phyloP scores from a whole-genome alignment of 2,797 vertebrate genomes.

The Carcharodon carcharias region DNA sequence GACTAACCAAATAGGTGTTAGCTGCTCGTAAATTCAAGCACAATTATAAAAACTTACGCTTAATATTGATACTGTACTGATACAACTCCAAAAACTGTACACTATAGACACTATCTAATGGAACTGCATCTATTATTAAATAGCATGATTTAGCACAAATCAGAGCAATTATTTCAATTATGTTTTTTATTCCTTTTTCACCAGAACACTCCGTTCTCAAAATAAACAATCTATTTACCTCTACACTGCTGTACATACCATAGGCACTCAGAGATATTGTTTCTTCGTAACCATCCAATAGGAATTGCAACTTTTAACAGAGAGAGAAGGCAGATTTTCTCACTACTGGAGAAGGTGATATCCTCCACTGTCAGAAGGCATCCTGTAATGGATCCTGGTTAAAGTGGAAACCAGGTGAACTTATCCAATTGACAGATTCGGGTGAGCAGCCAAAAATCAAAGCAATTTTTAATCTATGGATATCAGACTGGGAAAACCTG shows the following conservation, averaged over 20 bases:
- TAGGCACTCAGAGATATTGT: background rate
- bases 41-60: background rate
- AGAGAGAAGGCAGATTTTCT: background rate
- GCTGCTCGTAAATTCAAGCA: background rate
- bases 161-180: background rate
- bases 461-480: background rate
- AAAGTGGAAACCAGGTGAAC: background rate
- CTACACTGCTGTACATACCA: background rate
- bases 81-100: background rate
- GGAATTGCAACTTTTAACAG: background rate
- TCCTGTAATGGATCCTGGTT: background rate
- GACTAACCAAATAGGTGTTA: background rate
- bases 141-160: background rate
- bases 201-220: background rate
- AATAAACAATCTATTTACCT: background rate
- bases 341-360: background rate
- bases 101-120: background rate
- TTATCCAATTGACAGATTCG: background rate
- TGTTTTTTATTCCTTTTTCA: background rate
- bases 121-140: background rate
- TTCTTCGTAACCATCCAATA: background rate
- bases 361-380: background rate
- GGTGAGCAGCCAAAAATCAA: background rate
- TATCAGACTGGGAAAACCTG: background rate
- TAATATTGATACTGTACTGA: background rate